phyloP scores from a whole-genome alignment of 30 jellyfish, hydroid and myxozoan genomes.

The Rhopilema esculentum region DNA sequence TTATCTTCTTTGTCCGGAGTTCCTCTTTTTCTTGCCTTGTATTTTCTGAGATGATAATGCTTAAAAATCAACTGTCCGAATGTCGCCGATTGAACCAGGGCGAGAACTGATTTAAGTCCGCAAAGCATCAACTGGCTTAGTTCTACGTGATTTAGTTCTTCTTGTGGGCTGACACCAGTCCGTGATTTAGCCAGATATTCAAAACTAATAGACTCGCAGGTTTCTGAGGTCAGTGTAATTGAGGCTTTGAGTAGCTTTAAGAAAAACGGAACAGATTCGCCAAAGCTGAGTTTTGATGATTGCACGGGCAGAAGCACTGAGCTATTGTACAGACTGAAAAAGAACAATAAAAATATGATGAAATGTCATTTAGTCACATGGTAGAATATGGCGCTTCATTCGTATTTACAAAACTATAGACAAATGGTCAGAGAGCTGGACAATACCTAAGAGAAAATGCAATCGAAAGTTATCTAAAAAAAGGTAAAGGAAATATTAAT shows the following conservation, averaged over 20 bases:
- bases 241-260: slow-evolving; percentile 19
- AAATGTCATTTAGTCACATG: no score
- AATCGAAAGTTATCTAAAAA: no score
- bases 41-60: slow-evolving; percentile 50
- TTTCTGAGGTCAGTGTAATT: not conserved
- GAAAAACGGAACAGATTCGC: slow-evolving; percentile 50
- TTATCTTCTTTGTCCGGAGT: slow-evolving; percentile 4
- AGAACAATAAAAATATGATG: no score
- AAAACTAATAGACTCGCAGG: not conserved
- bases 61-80: slow-evolving; percentile 51
- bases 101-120: slow-evolving; percentile 40
- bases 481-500: no score
- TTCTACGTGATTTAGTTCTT: slow-evolving; percentile 25
- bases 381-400: no score
- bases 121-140: slow-evolving; percentile 46
- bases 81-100: slow-evolving; percentile 37
- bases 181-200: slow-evolving; percentile 9
- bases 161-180: slow-evolving; percentile 6
- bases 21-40: slow-evolving; percentile 1
- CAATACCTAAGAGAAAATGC: no score
- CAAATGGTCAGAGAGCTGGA: no score
- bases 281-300: slow-evolving; percentile 20
- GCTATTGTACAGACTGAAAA: slow-evolving; percentile 50
- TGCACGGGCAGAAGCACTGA: slow-evolving; percentile 20
- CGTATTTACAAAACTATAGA: no score